Evolutionary conservation across 2,797 vertebrate genomes (phyloP).

Genomic region (Buphagus erythrorhynchus): DNA sequence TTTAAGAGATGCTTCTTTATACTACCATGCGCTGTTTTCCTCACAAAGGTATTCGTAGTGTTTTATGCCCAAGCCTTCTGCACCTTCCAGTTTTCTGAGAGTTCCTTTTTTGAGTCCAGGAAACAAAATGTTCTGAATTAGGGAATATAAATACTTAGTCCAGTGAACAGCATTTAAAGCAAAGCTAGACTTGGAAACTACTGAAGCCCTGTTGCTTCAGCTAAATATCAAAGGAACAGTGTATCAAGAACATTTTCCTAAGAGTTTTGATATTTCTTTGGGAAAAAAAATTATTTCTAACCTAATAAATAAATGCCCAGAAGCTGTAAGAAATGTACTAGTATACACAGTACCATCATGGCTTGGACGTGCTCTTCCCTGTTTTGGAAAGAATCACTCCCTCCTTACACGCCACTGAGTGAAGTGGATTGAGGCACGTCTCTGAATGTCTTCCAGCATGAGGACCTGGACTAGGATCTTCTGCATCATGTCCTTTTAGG

Average conservation of each 20-base stretch:
- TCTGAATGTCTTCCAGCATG: neutral
- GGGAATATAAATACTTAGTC: neutral
- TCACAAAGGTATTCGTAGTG: neutral
- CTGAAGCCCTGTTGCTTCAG: neutral
- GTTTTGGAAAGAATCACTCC: neutral
- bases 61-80: neutral
- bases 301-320: neutral
- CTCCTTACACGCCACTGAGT: neutral
- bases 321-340: neutral
- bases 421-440: rapidly evolving
- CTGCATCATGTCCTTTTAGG: neutral
- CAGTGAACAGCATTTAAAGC: neutral
- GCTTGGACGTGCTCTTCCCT: neutral
- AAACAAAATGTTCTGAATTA: neutral
- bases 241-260: neutral
- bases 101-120: neutral
- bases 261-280: neutral
- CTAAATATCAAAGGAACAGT: neutral
- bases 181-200: neutral
- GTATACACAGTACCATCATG: neutral
- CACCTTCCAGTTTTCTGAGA: neutral
- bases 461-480: neutral
- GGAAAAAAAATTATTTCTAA: rapidly evolving
- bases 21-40: neutral
- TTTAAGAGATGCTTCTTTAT: neutral